These are phyloP conservation scores for Scaptomyza polygonia DNA, from an alignment of 2,888 invertebrate species.

Conservation along the genomic window DNA sequence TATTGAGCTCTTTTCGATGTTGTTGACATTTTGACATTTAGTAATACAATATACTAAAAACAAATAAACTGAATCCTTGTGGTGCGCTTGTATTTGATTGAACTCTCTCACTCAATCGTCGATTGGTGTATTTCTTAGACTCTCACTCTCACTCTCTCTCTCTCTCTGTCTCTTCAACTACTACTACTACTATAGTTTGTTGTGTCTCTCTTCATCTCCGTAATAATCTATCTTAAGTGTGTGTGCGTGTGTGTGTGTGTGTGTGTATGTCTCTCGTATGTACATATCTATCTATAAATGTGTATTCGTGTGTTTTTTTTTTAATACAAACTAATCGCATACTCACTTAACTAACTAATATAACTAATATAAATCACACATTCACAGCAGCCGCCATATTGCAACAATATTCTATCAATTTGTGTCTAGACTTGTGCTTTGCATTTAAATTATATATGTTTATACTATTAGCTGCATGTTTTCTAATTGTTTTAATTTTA, in stretches of 20 bases:
- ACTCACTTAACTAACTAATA: slow-evolving; percentile 9
- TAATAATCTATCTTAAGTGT: slow-evolving; percentile 17
- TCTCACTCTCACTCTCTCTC: slow-evolving; percentile 67
- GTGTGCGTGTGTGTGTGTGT: slow-evolving; percentile 5
- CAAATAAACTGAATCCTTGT: slow-evolving; percentile 60
- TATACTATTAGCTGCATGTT: slow-evolving; percentile 32
- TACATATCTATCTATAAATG: slow-evolving; percentile 5
- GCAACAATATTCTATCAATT: neutral
- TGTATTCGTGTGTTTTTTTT: slow-evolving; percentile 9
- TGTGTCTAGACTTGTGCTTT: neutral
- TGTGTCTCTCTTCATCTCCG: slow-evolving; percentile 42
- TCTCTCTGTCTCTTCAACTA: slow-evolving; percentile 63
- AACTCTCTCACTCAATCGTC: slow-evolving; percentile 80
- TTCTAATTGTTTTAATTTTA: neutral
- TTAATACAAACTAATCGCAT: slow-evolving; percentile 7
- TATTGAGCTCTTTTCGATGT: slow-evolving; percentile 79
- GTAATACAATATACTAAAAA: slow-evolving; percentile 52
- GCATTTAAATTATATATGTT: slow-evolving; percentile 1
- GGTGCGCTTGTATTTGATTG: slow-evolving; percentile 79
- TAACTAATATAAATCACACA: no score
- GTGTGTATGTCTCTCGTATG: slow-evolving; percentile 3
- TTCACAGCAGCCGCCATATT: neutral
- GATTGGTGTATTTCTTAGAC: slow-evolving; percentile 83
- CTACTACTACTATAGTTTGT: no score
- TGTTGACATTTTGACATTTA: slow-evolving; percentile 75